phyloP scores from a whole-genome alignment of 2,113 vertebrate genomes.

The Cyanoderma ruficeps region DNA sequence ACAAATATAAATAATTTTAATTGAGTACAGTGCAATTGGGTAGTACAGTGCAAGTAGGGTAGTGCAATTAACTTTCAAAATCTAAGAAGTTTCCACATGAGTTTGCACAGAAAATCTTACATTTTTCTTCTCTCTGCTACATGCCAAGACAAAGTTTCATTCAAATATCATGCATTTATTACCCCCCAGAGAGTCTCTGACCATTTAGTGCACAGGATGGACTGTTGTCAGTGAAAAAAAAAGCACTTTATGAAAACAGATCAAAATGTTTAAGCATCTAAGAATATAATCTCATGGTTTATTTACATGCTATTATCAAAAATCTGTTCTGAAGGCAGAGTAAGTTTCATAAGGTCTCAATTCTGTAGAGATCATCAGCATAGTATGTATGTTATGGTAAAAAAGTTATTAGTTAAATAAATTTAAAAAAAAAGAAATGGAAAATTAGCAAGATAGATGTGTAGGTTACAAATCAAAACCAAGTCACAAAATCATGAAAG shows the following conservation, averaged over 20 bases:
- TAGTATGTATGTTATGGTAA: background rate
- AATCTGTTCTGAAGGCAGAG: background rate
- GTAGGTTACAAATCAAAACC: background rate
- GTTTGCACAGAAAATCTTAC: background rate
- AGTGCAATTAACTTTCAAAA: background rate
- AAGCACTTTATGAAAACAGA: background rate
- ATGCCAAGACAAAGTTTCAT: slow-evolving; percentile 12
- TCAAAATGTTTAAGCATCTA: background rate
- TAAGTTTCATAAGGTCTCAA: background rate
- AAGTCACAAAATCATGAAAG: background rate
- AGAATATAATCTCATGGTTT: background rate
- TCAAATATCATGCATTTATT: background rate
- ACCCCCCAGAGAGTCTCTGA: background rate
- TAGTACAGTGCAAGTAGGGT: too few relatives aligned
- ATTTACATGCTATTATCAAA: background rate
- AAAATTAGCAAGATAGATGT: background rate
- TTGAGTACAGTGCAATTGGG: background rate
- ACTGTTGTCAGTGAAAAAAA: background rate
- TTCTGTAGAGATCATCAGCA: background rate
- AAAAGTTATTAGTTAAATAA: background rate
- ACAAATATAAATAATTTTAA: background rate
- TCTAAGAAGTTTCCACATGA: background rate
- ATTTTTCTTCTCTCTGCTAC: background rate
- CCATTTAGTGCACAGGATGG: background rate
- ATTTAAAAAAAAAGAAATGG: background rate